These are phyloP conservation scores for Entomobrya multifasciata DNA, from an alignment of 2,888 invertebrate species.

Conservation along the genomic window DNA sequence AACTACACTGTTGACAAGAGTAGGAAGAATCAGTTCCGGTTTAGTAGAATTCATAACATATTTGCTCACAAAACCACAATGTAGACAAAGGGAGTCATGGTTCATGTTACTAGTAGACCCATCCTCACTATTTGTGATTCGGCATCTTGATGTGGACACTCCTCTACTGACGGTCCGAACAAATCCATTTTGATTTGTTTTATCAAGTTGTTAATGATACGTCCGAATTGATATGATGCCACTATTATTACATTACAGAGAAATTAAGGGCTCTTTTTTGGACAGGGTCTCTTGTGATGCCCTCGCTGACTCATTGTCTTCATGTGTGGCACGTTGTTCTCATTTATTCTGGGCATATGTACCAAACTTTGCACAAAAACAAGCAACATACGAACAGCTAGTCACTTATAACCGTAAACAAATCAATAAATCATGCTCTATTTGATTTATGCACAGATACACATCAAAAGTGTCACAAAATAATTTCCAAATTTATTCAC, in stretches of 20 bases:
- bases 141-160: not conserved
- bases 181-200: conserved; percentile 51
- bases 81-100: not conserved
- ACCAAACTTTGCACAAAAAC: too few species aligned
- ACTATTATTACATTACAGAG: not conserved
- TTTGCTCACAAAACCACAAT: not conserved
- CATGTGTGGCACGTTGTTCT: too few species aligned
- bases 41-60: not conserved
- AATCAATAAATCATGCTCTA: too few species aligned
- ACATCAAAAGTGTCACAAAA: not conserved
- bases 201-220: conserved; percentile 1
- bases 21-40: not conserved
- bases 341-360: too few species aligned
- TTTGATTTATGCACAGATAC: conserved; percentile 16
- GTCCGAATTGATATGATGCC: conserved; percentile 10
- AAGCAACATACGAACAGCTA: too few species aligned
- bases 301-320: not conserved
- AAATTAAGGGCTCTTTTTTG: not conserved
- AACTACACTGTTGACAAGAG: not conserved
- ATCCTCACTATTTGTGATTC: not conserved
- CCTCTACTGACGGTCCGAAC: conserved; percentile 47
- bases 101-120: conserved; percentile 18
- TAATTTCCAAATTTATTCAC: not conserved
- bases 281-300: not conserved
- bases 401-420: too few species aligned